These are phyloP conservation scores for Poecilia picta DNA, from an alignment of 2,797 vertebrate species.

Conservation along the genomic window DNA sequence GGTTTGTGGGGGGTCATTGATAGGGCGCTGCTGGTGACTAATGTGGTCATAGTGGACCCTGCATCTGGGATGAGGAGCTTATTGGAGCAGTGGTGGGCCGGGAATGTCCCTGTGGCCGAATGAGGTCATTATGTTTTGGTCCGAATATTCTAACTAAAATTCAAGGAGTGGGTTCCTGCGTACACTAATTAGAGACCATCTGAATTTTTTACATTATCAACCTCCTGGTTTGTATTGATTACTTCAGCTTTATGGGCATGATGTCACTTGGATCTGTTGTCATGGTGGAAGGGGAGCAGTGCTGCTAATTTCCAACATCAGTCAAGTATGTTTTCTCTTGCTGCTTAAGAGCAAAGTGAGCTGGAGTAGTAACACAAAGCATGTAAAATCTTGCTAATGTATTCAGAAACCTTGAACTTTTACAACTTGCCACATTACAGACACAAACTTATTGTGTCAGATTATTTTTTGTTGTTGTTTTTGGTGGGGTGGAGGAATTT, in stretches of 20 bases:
- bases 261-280: constrained; percentile 65
- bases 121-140: constrained; percentile 70
- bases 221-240: constrained; percentile 57
- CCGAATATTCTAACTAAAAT: constrained; percentile 38
- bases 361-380: not conserved
- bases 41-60: constrained; percentile 71
- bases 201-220: constrained; percentile 46
- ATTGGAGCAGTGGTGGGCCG: constrained; percentile 53
- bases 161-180: constrained; percentile 12
- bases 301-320: constrained; percentile 44
- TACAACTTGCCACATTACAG: not conserved
- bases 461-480: too few species aligned
- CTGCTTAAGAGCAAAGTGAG: not conserved
- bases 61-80: constrained; percentile 47
- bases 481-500: too few species aligned
- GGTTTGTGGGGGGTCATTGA: constrained; percentile 64
- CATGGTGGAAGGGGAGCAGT: constrained; percentile 23
- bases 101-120: constrained; percentile 51
- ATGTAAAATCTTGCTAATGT: not conserved
- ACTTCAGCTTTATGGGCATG: constrained; percentile 54
- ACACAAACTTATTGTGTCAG: not conserved
- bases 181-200: constrained; percentile 51
- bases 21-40: constrained; percentile 44
- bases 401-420: not conserved
- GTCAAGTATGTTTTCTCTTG: constrained; percentile 3